These are phyloP conservation scores for Agrochola litura DNA, from an alignment of 2,888 invertebrate genomes.

Conservation along the genomic window DNA sequence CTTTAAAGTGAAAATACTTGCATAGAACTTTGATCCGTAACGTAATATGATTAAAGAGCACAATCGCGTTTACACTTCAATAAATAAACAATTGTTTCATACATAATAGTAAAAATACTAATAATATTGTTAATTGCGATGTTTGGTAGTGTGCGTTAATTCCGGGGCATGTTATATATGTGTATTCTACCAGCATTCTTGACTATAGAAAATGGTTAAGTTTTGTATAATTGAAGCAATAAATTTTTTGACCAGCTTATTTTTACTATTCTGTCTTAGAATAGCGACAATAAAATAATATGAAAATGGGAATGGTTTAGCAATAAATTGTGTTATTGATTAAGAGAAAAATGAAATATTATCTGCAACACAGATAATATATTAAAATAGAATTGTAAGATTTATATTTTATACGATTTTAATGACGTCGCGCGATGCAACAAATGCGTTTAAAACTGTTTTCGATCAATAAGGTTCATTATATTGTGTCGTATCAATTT, in stretches of 20 bases:
- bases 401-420: not conserved
- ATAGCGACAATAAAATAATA: not conserved
- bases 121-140: too few species aligned
- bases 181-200: not conserved
- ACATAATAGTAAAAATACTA: too few species aligned
- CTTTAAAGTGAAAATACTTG: too few species aligned
- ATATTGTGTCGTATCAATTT: not conserved
- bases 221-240: not conserved
- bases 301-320: slow-evolving; percentile 6
- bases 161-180: too few species aligned
- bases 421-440: not conserved
- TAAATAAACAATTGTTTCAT: too few species aligned
- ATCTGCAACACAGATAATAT: slow-evolving; percentile 25
- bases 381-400: slow-evolving; percentile 7
- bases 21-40: too few species aligned
- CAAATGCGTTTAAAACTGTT: not conserved
- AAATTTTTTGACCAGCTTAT: not conserved
- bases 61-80: too few species aligned
- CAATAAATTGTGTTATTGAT: slow-evolving; percentile 34
- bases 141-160: too few species aligned
- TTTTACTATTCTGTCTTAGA: not conserved
- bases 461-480: not conserved
- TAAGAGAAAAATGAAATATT: slow-evolving; percentile 22
- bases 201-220: not conserved
- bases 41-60: too few species aligned